Conservation (phyloP, 1,140 invertebrate species). For the Saccostrea echinata region DNA sequence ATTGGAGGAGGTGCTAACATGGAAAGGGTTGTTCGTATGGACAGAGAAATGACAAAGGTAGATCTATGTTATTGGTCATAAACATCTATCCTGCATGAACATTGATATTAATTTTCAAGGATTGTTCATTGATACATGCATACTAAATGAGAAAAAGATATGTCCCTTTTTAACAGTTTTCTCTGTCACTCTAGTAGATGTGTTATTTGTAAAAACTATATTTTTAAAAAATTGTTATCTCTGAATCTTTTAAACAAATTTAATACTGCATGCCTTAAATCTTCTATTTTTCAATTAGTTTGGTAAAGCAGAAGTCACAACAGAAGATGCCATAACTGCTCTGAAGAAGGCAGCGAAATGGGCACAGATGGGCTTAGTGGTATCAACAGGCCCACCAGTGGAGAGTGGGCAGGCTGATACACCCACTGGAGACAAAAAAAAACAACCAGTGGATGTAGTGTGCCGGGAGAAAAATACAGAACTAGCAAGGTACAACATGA, state of each 20-base stretch:
- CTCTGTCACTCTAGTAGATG: too few species aligned
- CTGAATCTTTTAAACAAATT: too few species aligned
- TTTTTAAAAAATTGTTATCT: too few species aligned
- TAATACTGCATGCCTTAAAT: background rate
- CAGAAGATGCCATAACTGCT: slow-evolving; percentile 77
- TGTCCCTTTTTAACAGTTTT: too few species aligned
- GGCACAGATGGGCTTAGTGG: slow-evolving; percentile 78
- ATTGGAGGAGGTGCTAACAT: slow-evolving; percentile 74
- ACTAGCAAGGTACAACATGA: slow-evolving; percentile 75
- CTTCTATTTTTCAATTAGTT: slow-evolving; percentile 54
- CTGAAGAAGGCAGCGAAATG: slow-evolving; percentile 78
- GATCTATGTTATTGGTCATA: background rate
- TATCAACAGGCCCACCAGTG: slow-evolving; percentile 78
- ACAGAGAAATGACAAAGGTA: slow-evolving; percentile 78
- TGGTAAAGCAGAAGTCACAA: slow-evolving; percentile 75
- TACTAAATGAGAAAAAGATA: too few species aligned
- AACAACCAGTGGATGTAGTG: slow-evolving; percentile 70
- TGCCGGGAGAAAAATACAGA: slow-evolving; percentile 80
- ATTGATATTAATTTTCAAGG: too few species aligned
- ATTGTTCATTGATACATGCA: too few species aligned
- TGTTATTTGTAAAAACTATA: too few species aligned
- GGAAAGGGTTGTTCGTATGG: slow-evolving; percentile 78
- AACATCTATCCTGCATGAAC: too few species aligned
- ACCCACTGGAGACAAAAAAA: slow-evolving; percentile 74
- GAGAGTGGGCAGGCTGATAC: slow-evolving; percentile 66